These are phyloP conservation scores for Tragulus kanchil DNA, from an alignment of 2,113 vertebrate genomes.

Conservation along the genomic window DNA sequence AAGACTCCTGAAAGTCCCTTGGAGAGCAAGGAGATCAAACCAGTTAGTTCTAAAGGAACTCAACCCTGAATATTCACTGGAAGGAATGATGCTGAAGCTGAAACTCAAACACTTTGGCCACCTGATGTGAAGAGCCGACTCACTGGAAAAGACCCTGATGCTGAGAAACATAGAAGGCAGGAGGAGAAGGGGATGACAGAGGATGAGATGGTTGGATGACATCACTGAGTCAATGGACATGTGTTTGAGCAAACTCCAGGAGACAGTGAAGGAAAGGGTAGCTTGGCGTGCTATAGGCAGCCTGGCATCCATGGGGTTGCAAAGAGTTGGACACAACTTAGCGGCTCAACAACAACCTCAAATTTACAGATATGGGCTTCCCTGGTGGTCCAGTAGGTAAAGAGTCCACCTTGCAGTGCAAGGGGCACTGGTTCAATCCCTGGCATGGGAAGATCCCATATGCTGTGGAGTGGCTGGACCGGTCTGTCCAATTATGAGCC, in stretches of 20 bases:
- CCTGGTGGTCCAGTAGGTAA: too few species aligned
- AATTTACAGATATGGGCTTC: too few species aligned
- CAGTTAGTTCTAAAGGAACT: neutral
- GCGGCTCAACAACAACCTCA: neutral
- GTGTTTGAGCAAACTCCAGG: neutral
- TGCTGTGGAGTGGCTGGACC: too few species aligned
- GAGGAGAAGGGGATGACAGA: neutral
- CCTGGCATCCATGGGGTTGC: neutral
- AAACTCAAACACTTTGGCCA: neutral
- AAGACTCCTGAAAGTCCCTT: neutral
- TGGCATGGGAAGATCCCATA: too few species aligned
- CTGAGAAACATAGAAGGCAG: neutral
- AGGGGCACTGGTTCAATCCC: too few species aligned
- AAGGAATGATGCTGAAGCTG: neutral
- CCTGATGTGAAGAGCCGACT: neutral
- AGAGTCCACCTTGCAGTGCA: too few species aligned
- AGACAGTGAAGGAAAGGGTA: neutral
- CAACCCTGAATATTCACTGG: neutral
- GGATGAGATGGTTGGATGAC: neutral
- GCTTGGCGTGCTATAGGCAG: neutral
- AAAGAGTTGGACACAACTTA: neutral
- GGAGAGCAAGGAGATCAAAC: neutral
- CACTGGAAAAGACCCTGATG: neutral
- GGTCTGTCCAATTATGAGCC: too few species aligned
- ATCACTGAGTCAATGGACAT: neutral